phyloP scores from a whole-genome alignment of 2,113 vertebrate species.

The Rhabdomys dilectus region DNA sequence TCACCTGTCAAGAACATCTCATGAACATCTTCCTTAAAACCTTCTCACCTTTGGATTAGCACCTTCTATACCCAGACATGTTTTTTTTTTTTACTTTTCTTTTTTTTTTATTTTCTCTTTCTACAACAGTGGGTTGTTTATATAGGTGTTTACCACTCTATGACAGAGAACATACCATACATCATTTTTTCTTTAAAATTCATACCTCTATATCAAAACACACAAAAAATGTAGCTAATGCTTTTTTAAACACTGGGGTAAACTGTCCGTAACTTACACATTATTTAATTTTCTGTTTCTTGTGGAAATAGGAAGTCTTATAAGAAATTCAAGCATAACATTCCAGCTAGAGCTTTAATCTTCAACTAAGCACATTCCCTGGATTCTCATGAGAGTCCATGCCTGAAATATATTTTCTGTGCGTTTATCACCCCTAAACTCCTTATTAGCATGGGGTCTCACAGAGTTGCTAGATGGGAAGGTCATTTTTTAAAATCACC shows the following conservation, averaged over 20 bases:
- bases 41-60: slow-evolving; percentile 10
- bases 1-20: not conserved
- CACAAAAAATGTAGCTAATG: not conserved
- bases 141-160: not conserved
- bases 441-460: slow-evolving; percentile 34
- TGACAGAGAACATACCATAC: not conserved
- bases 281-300: slow-evolving; percentile 54
- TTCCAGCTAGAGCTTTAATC: slow-evolving; percentile 52
- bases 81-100: not conserved
- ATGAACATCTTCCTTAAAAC: not conserved
- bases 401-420: slow-evolving; percentile 59
- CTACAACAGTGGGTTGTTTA: not conserved
- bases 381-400: slow-evolving; percentile 32
- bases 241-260: not conserved
- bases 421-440: slow-evolving; percentile 35
- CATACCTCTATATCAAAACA: not conserved
- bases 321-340: slow-evolving; percentile 50
- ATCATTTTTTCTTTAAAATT: slow-evolving; percentile 23
- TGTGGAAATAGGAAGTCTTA: slow-evolving; percentile 36
- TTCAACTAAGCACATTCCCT: slow-evolving; percentile 39
- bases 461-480: slow-evolving; percentile 44
- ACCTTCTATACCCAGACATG: not conserved
- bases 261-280: not conserved
- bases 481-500: slow-evolving; percentile 54
- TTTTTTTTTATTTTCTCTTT: not conserved